Conservation (phyloP, 92 coral and sea anemone species). For the Isaurus tuberculatus region DNA sequence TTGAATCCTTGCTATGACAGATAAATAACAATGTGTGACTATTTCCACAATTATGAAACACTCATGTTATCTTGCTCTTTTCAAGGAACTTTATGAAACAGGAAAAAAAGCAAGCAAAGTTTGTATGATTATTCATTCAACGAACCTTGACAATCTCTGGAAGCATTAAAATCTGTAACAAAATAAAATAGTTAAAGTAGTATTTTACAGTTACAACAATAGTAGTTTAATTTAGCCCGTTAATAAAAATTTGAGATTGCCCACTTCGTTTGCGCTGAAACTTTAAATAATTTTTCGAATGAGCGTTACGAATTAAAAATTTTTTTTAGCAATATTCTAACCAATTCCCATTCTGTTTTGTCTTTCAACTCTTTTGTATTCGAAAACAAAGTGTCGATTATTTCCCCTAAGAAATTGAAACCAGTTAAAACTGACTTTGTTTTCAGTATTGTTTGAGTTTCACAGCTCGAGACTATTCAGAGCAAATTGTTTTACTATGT, state of each 20-base stretch:
- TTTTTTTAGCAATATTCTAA: neutral
- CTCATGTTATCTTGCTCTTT: neutral
- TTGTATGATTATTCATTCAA: neutral
- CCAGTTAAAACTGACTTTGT: neutral
- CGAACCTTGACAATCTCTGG: neutral
- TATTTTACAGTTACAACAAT: neutral
- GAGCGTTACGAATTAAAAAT: neutral
- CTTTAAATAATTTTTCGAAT: neutral
- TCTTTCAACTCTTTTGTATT: neutral
- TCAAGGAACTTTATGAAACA: neutral
- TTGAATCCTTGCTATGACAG: neutral
- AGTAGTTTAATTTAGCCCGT: neutral
- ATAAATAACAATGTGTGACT: neutral
- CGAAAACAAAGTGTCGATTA: neutral
- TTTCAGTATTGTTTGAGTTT: neutral
- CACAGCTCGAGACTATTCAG: neutral
- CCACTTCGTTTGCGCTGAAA: neutral
- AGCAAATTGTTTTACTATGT: neutral
- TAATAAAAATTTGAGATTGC: too few relatives aligned
- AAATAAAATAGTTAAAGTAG: neutral
- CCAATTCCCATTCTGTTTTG: neutral
- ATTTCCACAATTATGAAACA: neutral
- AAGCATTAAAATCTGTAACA: neutral
- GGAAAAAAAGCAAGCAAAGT: neutral
- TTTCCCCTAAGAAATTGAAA: neutral